These are phyloP conservation scores for Liasis olivaceus DNA, from an alignment of 2,797 vertebrate genomes.

Conservation along the genomic window DNA sequence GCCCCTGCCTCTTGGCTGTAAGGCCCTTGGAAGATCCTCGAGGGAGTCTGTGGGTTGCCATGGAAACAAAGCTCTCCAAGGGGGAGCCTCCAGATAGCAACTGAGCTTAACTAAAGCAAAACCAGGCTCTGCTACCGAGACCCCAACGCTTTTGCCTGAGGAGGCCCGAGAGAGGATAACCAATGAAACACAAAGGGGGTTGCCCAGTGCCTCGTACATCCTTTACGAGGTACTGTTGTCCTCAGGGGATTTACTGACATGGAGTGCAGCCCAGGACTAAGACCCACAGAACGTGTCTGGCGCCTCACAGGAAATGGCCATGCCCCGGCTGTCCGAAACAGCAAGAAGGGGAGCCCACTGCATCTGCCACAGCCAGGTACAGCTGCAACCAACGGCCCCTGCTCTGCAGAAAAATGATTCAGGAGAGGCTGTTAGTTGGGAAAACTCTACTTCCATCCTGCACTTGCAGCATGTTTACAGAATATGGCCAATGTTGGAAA, in stretches of 20 bases:
- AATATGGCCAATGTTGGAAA: not conserved
- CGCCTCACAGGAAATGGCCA: not conserved
- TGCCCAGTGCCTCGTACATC: not conserved
- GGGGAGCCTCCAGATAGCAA: not conserved
- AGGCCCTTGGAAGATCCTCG: not conserved
- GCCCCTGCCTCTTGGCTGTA: not conserved
- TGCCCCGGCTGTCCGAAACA: not conserved
- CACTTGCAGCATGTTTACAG: not conserved
- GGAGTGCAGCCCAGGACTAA: not conserved
- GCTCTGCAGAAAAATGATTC: not conserved
- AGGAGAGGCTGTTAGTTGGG: not conserved
- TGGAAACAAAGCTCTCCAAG: slow-evolving; percentile 6
- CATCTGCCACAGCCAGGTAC: not conserved
- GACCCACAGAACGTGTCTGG: not conserved
- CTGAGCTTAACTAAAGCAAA: slow-evolving; percentile 1
- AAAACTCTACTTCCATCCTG: not conserved
- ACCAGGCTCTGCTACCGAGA: not conserved
- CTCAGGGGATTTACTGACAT: not conserved
- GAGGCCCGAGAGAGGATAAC: slow-evolving; percentile 7
- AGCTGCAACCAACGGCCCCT: too few relatives aligned
- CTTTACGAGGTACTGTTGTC: not conserved
- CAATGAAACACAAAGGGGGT: not conserved
- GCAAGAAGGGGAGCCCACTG: too few relatives aligned
- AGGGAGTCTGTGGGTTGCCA: slow-evolving; percentile 5
- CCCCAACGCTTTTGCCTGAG: not conserved